A percentile compares a stretch with the other conserved stretches of the same genome.
phyloP scores from a whole-genome alignment of 2,113 vertebrate genomes.

The Synodontis membranacea region DNA sequence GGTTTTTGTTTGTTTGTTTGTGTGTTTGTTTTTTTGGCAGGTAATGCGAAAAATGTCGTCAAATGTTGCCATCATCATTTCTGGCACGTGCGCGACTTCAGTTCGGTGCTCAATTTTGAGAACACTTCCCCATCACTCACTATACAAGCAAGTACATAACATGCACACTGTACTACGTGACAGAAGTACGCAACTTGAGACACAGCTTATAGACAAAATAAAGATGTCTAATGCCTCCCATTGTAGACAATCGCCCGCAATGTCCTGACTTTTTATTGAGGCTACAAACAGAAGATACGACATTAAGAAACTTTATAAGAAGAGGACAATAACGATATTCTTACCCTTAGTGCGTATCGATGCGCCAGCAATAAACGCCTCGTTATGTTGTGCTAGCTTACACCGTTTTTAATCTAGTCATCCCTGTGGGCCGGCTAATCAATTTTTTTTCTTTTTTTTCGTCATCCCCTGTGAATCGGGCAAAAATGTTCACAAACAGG shows the following conservation, averaged over 20 bases:
- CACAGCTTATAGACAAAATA: not conserved
- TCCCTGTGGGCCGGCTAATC: not conserved
- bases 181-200: no score
- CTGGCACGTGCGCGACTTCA: no score
- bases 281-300: not conserved
- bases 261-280: not conserved
- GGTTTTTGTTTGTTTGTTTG: no score
- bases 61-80: no score
- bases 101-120: no score
- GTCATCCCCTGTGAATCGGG: not conserved
- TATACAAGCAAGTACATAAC: no score
- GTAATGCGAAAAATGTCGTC: no score
- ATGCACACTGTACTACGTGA: no score
- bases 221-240: not conserved
- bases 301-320: not conserved
- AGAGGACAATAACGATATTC: not conserved
- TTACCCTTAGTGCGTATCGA: not conserved
- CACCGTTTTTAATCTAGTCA: not conserved
- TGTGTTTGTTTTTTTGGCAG: no score
- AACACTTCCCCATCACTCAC: no score
- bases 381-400: not conserved
- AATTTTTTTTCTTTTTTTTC: not conserved
- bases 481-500: constrained; percentile 37
- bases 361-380: not conserved
- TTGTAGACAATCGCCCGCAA: not conserved